phyloP scores from a whole-genome alignment of 2,797 vertebrate genomes.

The Borostomias antarcticus region DNA sequence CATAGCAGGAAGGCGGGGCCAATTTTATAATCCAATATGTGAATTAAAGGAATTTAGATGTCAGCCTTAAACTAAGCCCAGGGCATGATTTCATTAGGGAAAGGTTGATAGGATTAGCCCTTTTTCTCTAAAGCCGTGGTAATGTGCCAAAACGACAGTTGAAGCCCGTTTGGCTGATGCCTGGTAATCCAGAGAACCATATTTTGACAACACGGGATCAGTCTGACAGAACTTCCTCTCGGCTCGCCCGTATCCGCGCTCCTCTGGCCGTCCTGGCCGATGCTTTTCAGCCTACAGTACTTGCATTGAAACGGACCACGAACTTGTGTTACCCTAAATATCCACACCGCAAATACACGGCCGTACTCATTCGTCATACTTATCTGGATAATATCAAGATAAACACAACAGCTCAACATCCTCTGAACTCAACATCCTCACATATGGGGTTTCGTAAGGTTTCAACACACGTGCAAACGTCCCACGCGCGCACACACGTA shows the following conservation, averaged over 20 bases:
- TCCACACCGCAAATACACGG: too few species aligned
- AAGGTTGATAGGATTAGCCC: slow-evolving; percentile 68
- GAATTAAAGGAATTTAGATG: slow-evolving; percentile 71
- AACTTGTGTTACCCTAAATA: too few species aligned
- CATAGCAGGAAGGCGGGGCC: slow-evolving; percentile 57
- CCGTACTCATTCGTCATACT: too few species aligned
- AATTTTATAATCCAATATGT: slow-evolving; percentile 54
- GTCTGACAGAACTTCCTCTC: slow-evolving; percentile 42
- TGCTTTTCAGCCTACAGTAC: slow-evolving; percentile 23
- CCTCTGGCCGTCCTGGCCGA: slow-evolving; percentile 36
- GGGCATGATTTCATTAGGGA: slow-evolving; percentile 69
- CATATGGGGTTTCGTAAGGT: too few species aligned
- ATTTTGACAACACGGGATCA: slow-evolving; percentile 53
- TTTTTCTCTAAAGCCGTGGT: slow-evolving; percentile 57
- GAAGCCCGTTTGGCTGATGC: slow-evolving; percentile 53
- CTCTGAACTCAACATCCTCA: too few species aligned
- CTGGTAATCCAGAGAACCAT: slow-evolving; percentile 58
- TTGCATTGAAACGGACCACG: slow-evolving; percentile 4
- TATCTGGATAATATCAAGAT: too few species aligned
- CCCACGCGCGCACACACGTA: not conserved
- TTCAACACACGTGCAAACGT: not conserved
- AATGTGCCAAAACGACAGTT: slow-evolving; percentile 71
- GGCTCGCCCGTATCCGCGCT: slow-evolving; percentile 41
- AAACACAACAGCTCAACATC: too few species aligned
- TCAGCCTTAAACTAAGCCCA: slow-evolving; percentile 50